Base-by-base conservation (phyloP, 2,888 invertebrate species). In the Lampropteryx suffumata region DNA sequence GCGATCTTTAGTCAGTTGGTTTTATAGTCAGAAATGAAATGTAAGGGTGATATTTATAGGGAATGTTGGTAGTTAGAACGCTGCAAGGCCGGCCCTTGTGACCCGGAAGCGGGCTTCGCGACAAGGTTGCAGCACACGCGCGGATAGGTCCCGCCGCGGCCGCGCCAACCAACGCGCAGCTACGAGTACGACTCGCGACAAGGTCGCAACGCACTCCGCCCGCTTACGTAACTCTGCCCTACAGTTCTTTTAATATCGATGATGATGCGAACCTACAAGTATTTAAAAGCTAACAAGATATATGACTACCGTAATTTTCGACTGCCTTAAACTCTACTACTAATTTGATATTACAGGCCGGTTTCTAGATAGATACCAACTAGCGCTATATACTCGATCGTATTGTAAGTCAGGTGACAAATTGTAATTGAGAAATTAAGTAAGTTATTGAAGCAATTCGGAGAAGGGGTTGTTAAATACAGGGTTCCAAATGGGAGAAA, bases 31-130 rank as follows among this genome's bases (percentile, higher is more conserved):
- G 30, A 39, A 43, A 48, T 52, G 29, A 44, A 48, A 52, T 37
- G 43, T 44, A 43, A 47, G 17, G 39, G 47, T 52, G 43, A 35
- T 52, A 44, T 52, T 47, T 43, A 47, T 46, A 39, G 35, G 32
- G 43, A 44, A 39, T 50, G 36, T 51, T 50, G 52, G 48, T 56
- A 55, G 53, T 50, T 53, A 57, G 63, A 67, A 67, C 64, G 62
- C 73, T 73, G 71, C 76, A 82, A 82, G 76, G 79, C 72, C 76
- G 71, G 82, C 82, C 83, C 82, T 83, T 76, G 64, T 76, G 77
- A 87, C 86, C 85, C 88, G 89, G 89, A 88, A 89, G 80, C 76
- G 65, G 77, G 79, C 77, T 80, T 76, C 75, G 68, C 72, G 74
- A 76, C 89, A 88, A 89, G 87, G 89, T 83, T 83, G 76, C 66